Evolutionary conservation across 2,888 invertebrate genomes (phyloP).

Genomic region (Emesis furor): DNA sequence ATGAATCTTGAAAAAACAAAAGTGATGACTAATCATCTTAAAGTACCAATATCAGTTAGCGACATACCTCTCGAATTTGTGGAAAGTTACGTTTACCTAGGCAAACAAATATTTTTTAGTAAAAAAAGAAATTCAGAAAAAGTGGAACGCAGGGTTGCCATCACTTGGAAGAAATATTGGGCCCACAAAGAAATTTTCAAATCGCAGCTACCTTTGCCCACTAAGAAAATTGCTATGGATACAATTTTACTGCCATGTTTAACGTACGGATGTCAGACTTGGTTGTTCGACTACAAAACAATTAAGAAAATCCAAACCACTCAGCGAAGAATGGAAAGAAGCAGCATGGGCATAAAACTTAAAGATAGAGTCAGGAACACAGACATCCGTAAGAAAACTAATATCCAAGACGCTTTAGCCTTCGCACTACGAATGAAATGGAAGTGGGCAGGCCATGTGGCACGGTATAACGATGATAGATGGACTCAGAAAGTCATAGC

Average conservation of each 20-base stretch:
- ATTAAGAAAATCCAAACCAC: conserved; percentile 33
- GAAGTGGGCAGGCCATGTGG: conserved; percentile 51
- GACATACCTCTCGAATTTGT: background rate
- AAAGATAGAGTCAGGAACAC: background rate
- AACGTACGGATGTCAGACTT: conserved; percentile 54
- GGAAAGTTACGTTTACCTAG: conserved; percentile 38
- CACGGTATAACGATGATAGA: conserved; percentile 9
- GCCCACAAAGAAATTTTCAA: background rate
- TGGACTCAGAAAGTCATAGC: no score
- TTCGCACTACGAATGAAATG: conserved; percentile 40
- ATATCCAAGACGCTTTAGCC: conserved; percentile 35
- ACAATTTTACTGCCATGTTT: conserved; percentile 39
- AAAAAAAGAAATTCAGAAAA: conserved; percentile 31
- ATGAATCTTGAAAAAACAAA: background rate
- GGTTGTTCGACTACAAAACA: conserved; percentile 29
- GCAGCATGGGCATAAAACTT: conserved; percentile 19
- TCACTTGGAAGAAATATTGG: conserved; percentile 32
- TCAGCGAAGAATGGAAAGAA: conserved; percentile 54
- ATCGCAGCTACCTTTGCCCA: background rate
- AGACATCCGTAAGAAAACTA: conserved; percentile 6
- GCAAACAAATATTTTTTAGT: conserved; percentile 39
- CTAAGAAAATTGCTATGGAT: conserved; percentile 33
- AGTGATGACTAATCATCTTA: conserved; percentile 11
- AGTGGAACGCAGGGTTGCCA: conserved; percentile 40
- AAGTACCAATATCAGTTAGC: background rate